Conservation (phyloP, 2,113 vertebrate species). For the Cyphomyrus discorhynchus region DNA sequence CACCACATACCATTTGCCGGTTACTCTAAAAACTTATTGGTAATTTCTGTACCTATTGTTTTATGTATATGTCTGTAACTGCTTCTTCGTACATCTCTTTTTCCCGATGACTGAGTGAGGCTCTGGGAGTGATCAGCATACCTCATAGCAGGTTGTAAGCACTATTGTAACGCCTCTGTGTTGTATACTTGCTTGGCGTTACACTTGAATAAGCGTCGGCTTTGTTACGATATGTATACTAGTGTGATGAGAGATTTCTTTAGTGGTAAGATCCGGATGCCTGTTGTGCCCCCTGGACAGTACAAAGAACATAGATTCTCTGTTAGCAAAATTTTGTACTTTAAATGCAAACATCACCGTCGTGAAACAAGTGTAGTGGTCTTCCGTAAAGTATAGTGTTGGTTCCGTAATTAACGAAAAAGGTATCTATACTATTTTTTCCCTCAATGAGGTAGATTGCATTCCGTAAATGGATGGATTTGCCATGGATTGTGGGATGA, state of each 20-base stretch:
- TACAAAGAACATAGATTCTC: neutral
- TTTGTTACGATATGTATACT: neutral
- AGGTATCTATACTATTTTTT: conserved; percentile 6
- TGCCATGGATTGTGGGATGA: conserved; percentile 1
- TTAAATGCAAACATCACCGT: neutral
- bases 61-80: neutral
- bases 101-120: neutral
- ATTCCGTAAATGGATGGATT: conserved; percentile 1
- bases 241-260: neutral
- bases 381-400: neutral
- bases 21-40: conserved; percentile 1
- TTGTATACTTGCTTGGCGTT: neutral
- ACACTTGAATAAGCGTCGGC: neutral
- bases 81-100: neutral
- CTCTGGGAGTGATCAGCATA: neutral
- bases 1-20: neutral
- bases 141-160: neutral
- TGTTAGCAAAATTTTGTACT: neutral
- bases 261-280: neutral
- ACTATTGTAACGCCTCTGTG: neutral
- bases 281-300: neutral
- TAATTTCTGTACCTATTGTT: neutral
- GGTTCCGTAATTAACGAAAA: neutral
- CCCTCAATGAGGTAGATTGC: neutral
- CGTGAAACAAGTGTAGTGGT: neutral